phyloP scores from a whole-genome alignment of 2,888 invertebrate genomes.

The Cloeon dipterum region DNA sequence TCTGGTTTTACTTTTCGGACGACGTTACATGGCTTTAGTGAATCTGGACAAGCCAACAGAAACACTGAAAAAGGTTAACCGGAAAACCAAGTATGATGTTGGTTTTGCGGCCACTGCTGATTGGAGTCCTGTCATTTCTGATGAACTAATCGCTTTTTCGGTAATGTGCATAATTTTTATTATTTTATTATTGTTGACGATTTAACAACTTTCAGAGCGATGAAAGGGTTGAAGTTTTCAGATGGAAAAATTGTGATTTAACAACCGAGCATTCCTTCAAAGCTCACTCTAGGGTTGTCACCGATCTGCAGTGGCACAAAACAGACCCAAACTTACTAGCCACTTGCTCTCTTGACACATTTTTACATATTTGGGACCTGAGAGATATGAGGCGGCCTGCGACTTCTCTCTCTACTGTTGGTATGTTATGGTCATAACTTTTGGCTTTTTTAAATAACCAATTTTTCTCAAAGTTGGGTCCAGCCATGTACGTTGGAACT shows the following conservation, averaged over 20 bases:
- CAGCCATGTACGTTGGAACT: constrained; percentile 86
- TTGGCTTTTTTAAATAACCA: not conserved
- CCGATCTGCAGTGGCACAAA: constrained; percentile 81
- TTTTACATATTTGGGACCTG: constrained; percentile 83
- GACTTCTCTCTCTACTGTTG: constrained; percentile 67
- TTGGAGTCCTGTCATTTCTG: constrained; percentile 64
- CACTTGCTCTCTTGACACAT: constrained; percentile 84
- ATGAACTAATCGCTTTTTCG: constrained; percentile 66
- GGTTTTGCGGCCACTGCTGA: constrained; percentile 80
- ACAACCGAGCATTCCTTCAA: constrained; percentile 46
- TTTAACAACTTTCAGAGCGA: constrained; percentile 39
- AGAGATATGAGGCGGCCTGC: constrained; percentile 65
- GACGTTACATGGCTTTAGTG: constrained; percentile 58
- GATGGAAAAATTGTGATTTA: constrained; percentile 45
- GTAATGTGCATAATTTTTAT: constrained; percentile 25
- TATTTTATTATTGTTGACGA: not conserved
- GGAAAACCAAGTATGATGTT: constrained; percentile 84
- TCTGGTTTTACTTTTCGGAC: constrained; percentile 53
- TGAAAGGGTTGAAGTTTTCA: constrained; percentile 65
- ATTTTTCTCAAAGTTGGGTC: constrained; percentile 42
- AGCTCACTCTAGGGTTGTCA: constrained; percentile 66
- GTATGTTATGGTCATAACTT: constrained; percentile 22
- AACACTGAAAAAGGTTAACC: constrained; percentile 49
- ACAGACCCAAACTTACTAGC: constrained; percentile 52
- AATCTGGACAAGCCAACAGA: constrained; percentile 45